Conservation (phyloP, 2,113 vertebrate species). For the Myanophis thanlyinensis region DNA sequence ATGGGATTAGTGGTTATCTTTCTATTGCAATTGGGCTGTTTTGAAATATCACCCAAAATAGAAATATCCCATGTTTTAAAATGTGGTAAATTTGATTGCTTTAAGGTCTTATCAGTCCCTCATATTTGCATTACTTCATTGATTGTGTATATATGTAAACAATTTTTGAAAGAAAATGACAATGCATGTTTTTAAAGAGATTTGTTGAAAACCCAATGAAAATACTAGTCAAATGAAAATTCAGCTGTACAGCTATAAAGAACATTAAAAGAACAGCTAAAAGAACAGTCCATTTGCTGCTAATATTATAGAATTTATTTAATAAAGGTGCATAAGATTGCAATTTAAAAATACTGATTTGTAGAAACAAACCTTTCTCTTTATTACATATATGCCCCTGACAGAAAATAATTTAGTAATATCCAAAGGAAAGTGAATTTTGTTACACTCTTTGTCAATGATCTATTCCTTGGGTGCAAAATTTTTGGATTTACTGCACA, state of each 20-base stretch:
- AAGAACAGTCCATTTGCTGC: background rate
- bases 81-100: background rate
- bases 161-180: background rate
- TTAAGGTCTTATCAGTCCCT: background rate
- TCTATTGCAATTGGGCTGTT: background rate
- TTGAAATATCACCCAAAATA: background rate
- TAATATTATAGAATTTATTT: background rate
- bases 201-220: background rate
- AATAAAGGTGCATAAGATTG: background rate
- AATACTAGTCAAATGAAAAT: background rate
- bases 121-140: background rate
- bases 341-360: background rate
- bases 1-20: background rate
- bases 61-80: background rate
- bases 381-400: background rate
- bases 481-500: background rate
- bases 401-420: background rate
- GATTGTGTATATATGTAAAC: background rate
- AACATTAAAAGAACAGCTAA: background rate
- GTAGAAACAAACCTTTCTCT: background rate
- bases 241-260: background rate
- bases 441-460: background rate
- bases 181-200: background rate
- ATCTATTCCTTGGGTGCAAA: background rate
- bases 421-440: background rate